Evolutionary conservation across 1,140 invertebrate genomes (phyloP).

Genomic region (Bombus confusus): DNA sequence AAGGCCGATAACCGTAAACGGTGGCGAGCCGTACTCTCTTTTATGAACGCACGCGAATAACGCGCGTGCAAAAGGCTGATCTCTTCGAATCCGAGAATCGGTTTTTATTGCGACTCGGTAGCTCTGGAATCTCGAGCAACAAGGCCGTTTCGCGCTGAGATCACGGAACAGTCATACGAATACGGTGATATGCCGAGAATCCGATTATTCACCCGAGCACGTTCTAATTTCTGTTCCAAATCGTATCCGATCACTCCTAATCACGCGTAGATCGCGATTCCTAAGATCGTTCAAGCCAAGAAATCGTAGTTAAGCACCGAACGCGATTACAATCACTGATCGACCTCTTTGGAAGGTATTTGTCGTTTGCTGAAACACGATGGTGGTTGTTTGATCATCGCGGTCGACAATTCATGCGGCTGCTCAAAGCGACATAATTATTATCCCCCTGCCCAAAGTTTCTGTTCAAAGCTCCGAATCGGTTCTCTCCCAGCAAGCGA

Average conservation of each 20-base stretch:
- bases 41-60: background rate
- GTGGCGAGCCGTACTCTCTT: background rate
- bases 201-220: no score
- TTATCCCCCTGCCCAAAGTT: slow-evolving; percentile 37
- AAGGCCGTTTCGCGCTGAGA: background rate
- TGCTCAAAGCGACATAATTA: slow-evolving; percentile 53
- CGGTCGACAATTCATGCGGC: slow-evolving; percentile 10
- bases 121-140: no score
- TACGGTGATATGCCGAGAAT: no score
- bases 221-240: no score
- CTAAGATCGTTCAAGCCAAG: background rate
- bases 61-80: background rate
- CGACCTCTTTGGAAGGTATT: background rate
- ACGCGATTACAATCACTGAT: background rate
- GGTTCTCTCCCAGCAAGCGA: slow-evolving; percentile 2
- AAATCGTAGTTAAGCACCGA: background rate
- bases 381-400: slow-evolving; percentile 14
- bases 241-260: no score
- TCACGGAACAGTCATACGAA: background rate
- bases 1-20: slow-evolving; percentile 51
- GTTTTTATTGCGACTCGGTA: background rate
- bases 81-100: background rate
- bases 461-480: background rate
- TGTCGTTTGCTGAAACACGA: background rate
- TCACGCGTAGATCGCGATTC: background rate